Percentiles rank a stretch among this genome's conserved stretches.
Evolutionary conservation across 2,888 invertebrate species (phyloP).

Genomic region (Macropis europaea): DNA sequence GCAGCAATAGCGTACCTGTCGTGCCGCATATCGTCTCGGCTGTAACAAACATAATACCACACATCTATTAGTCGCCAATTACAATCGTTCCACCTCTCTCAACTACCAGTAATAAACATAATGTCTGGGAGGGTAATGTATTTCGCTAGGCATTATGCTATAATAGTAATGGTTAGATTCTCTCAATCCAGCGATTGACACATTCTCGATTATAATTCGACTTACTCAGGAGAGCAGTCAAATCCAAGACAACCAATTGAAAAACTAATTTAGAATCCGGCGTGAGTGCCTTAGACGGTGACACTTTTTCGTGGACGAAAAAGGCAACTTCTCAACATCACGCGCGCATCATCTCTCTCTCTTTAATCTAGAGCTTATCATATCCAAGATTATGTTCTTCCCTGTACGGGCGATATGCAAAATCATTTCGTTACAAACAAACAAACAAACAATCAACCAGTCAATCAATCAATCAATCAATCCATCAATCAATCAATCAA

Average conservation of each 20-base stretch:
- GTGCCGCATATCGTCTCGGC: constrained; percentile 80
- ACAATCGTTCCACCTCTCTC: constrained; percentile 47
- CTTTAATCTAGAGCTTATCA: constrained; percentile 60
- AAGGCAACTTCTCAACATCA: constrained; percentile 43
- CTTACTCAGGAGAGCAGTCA: constrained; percentile 66
- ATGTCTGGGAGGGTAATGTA: constrained; percentile 59
- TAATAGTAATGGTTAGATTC: constrained; percentile 13
- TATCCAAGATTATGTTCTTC: constrained; percentile 65
- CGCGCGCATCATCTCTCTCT: constrained; percentile 11
- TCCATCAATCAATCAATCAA: too few species aligned
- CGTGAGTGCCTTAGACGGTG: constrained; percentile 33
- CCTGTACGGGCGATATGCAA: constrained; percentile 68
- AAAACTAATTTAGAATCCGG: constrained; percentile 43
- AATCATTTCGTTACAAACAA: constrained; percentile 35
- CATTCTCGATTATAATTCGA: constrained; percentile 38
- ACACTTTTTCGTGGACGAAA: constrained; percentile 28
- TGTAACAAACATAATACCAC: constrained; percentile 78
- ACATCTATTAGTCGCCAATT: constrained; percentile 73
- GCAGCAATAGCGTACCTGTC: constrained; percentile 79
- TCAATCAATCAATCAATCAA: too few species aligned
- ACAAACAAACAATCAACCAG: too few species aligned
- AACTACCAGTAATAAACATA: constrained; percentile 65
- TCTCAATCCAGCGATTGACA: constrained; percentile 7
- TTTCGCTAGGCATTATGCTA: constrained; percentile 59
- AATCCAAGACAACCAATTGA: constrained; percentile 71